Base-by-base conservation (phyloP, 1,140 invertebrate species). In the Protaetia brevitarsis region DNA sequence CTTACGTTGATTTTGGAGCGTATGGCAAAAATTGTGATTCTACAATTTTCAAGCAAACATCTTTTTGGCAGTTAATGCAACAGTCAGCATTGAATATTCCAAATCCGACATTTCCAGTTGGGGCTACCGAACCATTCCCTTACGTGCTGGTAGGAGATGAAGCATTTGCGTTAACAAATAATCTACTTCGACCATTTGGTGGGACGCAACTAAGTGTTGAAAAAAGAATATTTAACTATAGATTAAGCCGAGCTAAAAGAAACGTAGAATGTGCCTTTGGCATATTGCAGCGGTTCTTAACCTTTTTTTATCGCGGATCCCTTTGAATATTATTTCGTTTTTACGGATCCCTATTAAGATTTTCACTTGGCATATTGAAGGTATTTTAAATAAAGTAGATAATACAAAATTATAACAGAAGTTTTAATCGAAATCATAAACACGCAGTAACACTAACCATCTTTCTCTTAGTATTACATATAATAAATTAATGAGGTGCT, bases 191-290 rank as follows among this genome's bases (percentile, higher is more conserved):
- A 23, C 57, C 64, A 21, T 68, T 58, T 36, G 30, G 19, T 13
- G 67, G 64, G 23, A 13, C 8, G 6, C 27, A 62, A 30, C 58
- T 75, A 11, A 68, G 7, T 56, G 16, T 65, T 11, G 56, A 71
- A 27, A 69, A 77, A 51, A 57, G 69, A 59, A 70, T 74, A 19
- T 76, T 73, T 63, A 77, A 77, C 63, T 78, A 79, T 66, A 56
- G 79, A 28, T 62, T 78, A 23, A 73, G 70, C 28, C 65, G 77
- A 41, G 74, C 74, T 26, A 66, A 77, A 59, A 67, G 72, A 23
- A 70, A 70, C 11, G 66, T 77, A 4, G 77, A 80, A 66, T 76
- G 78, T 68, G 66, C 73, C n/a, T 79, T 78, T n/a, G n/a, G n/a
- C n/a, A n/a, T n/a, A n/a, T n/a, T n/a, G n/a, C n/a, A n/a, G n/a